Evolutionary conservation across 2,113 vertebrate genomes (phyloP), one percentile per base, ranked within the genome.

Genomic region (Parus major): DNA sequence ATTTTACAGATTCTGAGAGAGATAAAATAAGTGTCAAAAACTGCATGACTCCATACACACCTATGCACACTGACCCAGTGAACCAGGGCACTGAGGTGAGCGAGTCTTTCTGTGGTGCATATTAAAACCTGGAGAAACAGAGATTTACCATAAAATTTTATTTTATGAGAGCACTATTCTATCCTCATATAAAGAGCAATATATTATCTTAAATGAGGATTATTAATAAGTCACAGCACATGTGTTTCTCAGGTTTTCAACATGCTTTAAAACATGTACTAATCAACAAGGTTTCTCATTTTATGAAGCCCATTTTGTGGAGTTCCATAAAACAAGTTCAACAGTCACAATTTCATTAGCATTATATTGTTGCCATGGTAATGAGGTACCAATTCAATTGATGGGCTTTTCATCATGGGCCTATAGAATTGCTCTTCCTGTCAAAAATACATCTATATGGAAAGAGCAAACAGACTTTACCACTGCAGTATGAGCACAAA

Each of bases 331-430:
- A 96, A 88, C 93, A 95, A 86, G 94, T 95, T 96, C 95, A 92
- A 93, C 93, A 96, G 90, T 88, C 93, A 95, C 95, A 96, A 93
- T 97, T 96, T 97, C 96, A 97, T 96, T 97, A 96, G 70, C 93
- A 96, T 95, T 96, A 80, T 79, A 85, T 95, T 92, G 96, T 97
- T 97, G 96, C 96, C 93, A 97, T 97, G 95, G 96, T 85, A 92
- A 97, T 95, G 82, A 80, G 84, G 76, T 94, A 91, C 84, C 86
- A 91, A 95, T 95, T 93, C 90, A 97, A 69, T 85, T 91, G 94
- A 96, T 90, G 88, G 93, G 95, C 76, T 97, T 97, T 97, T 97
- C 92, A 95, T 96, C 86, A 86, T 59, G 63, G 65, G 86, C 86
- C 96, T 97, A 94, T 66, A 94, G 93, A 96, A 95, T 86, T 93